Evolutionary conservation across 2,797 vertebrate genomes (phyloP).

Genomic region (Acridotheres tristis): DNA sequence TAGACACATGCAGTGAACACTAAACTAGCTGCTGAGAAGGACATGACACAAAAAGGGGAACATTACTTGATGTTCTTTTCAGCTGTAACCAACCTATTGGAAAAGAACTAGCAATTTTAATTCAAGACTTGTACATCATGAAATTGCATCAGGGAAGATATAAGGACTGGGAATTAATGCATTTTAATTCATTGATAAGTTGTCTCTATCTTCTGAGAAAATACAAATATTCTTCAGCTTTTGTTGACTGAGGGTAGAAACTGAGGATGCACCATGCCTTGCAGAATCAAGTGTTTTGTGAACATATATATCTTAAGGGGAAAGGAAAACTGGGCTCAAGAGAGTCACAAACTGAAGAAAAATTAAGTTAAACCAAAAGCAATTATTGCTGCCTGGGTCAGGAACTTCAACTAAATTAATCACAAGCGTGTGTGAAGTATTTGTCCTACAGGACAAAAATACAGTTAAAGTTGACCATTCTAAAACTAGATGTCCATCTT

Average conservation of each 20-base stretch:
- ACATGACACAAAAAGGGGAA: background rate
- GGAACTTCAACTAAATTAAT: background rate
- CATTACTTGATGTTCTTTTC: background rate
- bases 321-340: background rate
- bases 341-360: background rate
- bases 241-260: background rate
- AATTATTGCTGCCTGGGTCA: background rate
- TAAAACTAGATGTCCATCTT: background rate
- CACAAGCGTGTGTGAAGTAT: background rate
- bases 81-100: background rate
- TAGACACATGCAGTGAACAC: constrained; percentile 4
- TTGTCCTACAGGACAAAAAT: background rate
- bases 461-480: background rate
- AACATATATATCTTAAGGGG: background rate
- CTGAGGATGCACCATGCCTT: background rate
- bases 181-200: background rate
- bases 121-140: background rate
- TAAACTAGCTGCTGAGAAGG: background rate
- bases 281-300: background rate
- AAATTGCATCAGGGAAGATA: background rate
- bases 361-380: background rate
- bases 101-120: background rate
- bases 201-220: background rate
- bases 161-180: background rate
- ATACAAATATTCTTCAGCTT: background rate